A percentile compares a stretch with the other conserved stretches of the same genome.
Evolutionary conservation across 2,113 vertebrate species (phyloP).

Genomic region (Pseudopipra pipra): DNA sequence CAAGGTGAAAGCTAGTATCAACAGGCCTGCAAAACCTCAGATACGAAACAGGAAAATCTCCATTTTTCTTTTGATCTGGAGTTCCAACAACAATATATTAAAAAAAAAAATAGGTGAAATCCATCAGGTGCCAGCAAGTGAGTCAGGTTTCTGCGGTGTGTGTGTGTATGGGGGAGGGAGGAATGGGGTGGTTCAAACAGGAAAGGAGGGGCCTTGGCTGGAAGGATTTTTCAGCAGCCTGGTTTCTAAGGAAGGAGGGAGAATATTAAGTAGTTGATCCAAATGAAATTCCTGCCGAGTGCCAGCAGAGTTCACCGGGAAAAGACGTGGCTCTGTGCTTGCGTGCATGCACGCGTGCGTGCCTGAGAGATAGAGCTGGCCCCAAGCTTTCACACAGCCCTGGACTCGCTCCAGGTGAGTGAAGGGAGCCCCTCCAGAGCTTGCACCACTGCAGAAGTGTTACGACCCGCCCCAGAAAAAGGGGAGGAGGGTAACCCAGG

Average conservation of each 20-base stretch:
- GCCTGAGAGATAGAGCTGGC: neutral
- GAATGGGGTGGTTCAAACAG: constrained; percentile 42
- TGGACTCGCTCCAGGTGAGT: neutral
- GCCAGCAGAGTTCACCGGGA: constrained; percentile 55
- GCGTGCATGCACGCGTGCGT: neutral
- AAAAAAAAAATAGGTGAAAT: neutral
- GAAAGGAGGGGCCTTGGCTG: constrained; percentile 46
- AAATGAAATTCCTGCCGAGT: constrained; percentile 48
- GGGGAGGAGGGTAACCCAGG: too few relatives aligned
- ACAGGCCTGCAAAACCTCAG: constrained; percentile 41
- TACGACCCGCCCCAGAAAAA: too few relatives aligned
- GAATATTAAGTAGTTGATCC: constrained; percentile 64
- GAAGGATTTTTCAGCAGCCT: constrained; percentile 44
- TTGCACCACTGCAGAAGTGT: neutral
- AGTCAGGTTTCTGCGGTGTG: constrained; percentile 20
- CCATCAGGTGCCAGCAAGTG: constrained; percentile 51
- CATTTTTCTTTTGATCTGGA: constrained; percentile 55
- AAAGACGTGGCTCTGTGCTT: constrained; percentile 34
- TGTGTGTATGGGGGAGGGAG: neutral
- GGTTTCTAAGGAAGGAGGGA: constrained; percentile 40
- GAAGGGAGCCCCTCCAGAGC: neutral
- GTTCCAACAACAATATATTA: constrained; percentile 13
- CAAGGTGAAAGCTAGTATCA: constrained; percentile 50
- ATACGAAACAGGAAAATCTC: constrained; percentile 46
- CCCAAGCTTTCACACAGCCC: neutral